Percentiles rank a stretch among this genome's conserved stretches.
phyloP scores from a whole-genome alignment of 2,797 vertebrate genomes.

The Tolypeutes matacus region DNA sequence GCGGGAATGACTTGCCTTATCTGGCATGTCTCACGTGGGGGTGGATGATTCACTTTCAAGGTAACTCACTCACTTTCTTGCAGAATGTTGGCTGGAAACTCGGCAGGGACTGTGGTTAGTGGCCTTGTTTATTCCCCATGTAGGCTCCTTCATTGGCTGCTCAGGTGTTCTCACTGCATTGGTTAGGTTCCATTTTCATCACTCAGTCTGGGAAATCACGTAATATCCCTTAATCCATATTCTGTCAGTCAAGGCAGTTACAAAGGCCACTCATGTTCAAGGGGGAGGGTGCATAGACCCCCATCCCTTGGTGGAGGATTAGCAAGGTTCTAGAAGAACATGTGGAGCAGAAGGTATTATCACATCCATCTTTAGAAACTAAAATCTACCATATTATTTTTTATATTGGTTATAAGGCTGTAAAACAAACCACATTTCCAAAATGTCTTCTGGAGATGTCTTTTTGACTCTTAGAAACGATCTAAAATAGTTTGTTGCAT shows the following conservation, averaged over 20 bases:
- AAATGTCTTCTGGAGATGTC: neutral
- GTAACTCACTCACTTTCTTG: neutral
- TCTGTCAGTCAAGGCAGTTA: neutral
- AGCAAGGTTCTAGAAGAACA: neutral
- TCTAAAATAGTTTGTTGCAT: no score
- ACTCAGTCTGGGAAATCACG: neutral
- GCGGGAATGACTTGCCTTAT: neutral
- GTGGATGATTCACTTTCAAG: neutral
- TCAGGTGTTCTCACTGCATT: neutral
- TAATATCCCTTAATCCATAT: neutral
- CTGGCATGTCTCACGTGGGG: neutral
- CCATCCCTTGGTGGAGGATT: neutral
- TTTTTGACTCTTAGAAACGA: neutral
- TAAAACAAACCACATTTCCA: neutral
- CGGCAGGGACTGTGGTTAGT: neutral
- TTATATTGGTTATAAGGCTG: neutral
- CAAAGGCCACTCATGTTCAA: neutral
- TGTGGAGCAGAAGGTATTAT: neutral
- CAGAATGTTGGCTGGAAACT: neutral
- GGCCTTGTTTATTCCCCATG: neutral
- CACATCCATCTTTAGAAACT: neutral
- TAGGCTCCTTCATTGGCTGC: neutral
- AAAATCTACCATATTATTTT: neutral
- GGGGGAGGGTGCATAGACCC: neutral
- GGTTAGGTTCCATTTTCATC: neutral